Percentiles rank a stretch among this genome's conserved stretches.
Evolutionary conservation across 2,113 vertebrate genomes (phyloP).

Genomic region (Sturnus vulgaris): DNA sequence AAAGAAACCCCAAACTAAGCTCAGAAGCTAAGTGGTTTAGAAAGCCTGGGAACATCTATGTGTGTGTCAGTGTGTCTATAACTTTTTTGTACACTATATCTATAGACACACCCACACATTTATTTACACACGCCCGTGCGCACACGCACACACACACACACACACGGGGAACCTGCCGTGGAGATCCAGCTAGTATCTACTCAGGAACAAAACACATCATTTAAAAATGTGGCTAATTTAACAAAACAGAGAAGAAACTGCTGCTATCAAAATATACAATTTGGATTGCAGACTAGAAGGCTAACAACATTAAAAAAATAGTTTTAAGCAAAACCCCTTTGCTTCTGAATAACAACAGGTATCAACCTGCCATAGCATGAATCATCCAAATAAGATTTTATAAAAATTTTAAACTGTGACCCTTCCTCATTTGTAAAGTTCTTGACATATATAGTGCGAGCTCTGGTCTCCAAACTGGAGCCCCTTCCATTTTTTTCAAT

Average conservation of each 20-base stretch:
- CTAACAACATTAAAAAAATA: constrained; percentile 85
- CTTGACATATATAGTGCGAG: constrained; percentile 65
- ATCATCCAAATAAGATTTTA: constrained; percentile 72
- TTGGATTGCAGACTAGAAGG: constrained; percentile 82
- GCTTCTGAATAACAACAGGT: constrained; percentile 73
- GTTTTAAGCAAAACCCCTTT: constrained; percentile 78
- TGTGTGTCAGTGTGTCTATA: not conserved
- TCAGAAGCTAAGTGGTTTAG: constrained; percentile 75
- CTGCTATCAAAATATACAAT: constrained; percentile 88
- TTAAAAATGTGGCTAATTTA: constrained; percentile 77
- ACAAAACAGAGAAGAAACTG: constrained; percentile 79
- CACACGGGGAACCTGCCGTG: constrained; percentile 62
- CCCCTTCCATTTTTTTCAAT: constrained; percentile 67
- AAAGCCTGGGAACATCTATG: constrained; percentile 64
- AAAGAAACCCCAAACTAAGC: constrained; percentile 71
- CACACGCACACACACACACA: constrained; percentile 45
- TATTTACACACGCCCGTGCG: constrained; percentile 27
- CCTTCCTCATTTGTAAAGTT: constrained; percentile 70
- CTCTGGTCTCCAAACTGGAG: constrained; percentile 65
- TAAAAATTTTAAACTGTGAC: constrained; percentile 70
- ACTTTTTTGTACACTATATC: constrained; percentile 49
- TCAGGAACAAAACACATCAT: constrained; percentile 68
- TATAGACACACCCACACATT: constrained; percentile 67
- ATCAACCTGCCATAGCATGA: constrained; percentile 66
- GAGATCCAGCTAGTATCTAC: constrained; percentile 67